Evolutionary conservation across 2,888 invertebrate species (phyloP).

Genomic region (Metallyticus violacea): DNA sequence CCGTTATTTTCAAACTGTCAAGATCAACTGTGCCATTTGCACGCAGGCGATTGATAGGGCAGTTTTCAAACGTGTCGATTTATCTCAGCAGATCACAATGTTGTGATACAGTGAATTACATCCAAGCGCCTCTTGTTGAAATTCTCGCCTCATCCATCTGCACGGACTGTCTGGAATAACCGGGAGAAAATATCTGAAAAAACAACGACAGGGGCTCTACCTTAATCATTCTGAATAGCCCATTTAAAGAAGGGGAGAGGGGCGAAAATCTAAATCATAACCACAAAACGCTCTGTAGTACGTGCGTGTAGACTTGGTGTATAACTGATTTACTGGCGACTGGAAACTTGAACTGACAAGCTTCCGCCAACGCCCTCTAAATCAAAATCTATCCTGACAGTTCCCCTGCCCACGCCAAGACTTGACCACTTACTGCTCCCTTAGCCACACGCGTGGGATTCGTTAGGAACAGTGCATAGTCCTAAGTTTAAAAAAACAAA

Average conservation of each 20-base stretch:
- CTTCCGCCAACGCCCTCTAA: constrained; percentile 28
- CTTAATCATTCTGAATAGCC: not conserved
- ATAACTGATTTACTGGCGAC: constrained; percentile 24
- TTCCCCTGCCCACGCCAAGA: constrained; percentile 13
- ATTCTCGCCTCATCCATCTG: not conserved
- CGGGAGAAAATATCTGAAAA: not conserved
- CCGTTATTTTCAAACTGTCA: not conserved
- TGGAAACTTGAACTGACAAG: constrained; percentile 20
- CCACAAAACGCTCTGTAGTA: not conserved
- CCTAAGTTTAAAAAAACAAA: not conserved
- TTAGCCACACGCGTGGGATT: not conserved
- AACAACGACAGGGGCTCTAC: not conserved
- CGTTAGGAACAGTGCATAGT: not conserved
- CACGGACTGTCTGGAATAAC: not conserved
- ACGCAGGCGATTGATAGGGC: not conserved
- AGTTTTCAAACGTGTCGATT: not conserved
- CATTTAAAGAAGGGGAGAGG: constrained; percentile 14
- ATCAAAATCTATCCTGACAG: constrained; percentile 23
- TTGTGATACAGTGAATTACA: not conserved
- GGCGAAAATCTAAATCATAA: not conserved
- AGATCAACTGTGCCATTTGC: not conserved
- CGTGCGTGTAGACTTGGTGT: not conserved
- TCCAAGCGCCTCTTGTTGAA: not conserved
- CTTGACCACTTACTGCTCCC: not conserved
- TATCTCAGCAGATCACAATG: not conserved